Conservation (phyloP, 2,797 vertebrate species). For the Amniataba percoides region DNA sequence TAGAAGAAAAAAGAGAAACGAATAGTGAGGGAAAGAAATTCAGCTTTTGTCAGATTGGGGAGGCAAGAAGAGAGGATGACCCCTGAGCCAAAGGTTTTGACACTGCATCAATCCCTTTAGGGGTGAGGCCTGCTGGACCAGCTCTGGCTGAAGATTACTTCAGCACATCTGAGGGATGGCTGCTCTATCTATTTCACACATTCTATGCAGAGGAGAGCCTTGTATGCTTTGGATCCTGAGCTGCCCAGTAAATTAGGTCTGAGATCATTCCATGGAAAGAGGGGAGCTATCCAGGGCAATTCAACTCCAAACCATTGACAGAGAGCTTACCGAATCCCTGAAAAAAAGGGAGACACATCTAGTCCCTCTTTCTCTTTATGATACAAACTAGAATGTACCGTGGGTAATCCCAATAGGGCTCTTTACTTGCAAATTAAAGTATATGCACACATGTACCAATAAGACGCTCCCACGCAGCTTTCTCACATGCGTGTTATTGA, state of each 20-base stretch:
- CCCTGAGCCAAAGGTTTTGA: constrained; percentile 96
- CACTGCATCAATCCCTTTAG: constrained; percentile 99
- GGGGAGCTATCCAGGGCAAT: constrained; percentile 83
- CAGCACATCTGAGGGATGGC: constrained; percentile 92
- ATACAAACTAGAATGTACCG: constrained; percentile 86
- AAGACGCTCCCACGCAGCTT: constrained; percentile 87
- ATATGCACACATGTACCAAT: constrained; percentile 81
- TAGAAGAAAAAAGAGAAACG: constrained; percentile 85
- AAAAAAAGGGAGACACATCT: constrained; percentile 75
- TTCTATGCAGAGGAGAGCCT: constrained; percentile 85
- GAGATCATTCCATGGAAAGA: constrained; percentile 86
- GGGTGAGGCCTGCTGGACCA: constrained; percentile 92
- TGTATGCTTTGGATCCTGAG: constrained; percentile 87
- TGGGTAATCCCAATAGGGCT: constrained; percentile 86
- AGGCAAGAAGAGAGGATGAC: constrained; percentile 95
- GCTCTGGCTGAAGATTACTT: constrained; percentile 93
- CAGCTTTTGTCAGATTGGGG: constrained; percentile 91
- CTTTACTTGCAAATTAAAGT: constrained; percentile 85
- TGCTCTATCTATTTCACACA: constrained; percentile 89
- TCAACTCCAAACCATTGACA: constrained; percentile 85
- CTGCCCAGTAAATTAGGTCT: constrained; percentile 92
- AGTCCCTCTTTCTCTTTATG: constrained; percentile 82
- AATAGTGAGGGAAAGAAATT: constrained; percentile 86
- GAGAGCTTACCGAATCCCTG: constrained; percentile 84
- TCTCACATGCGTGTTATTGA: constrained; percentile 77